Base-by-base conservation (phyloP, 2,888 invertebrate species). In the Coecobrya sp. region DNA sequence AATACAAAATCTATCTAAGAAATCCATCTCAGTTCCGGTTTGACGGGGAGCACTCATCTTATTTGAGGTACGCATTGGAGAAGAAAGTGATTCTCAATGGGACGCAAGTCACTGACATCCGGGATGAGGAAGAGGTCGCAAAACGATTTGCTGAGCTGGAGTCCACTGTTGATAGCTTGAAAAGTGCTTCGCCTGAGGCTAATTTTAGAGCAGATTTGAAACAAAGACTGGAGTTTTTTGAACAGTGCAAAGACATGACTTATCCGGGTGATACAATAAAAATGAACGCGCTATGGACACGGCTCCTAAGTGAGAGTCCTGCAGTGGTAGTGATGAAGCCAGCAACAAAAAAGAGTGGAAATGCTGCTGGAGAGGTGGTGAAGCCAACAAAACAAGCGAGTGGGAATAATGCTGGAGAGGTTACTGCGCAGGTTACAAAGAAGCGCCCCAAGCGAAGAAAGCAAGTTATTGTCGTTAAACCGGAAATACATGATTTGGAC, bases 41-140 rank as follows among this genome's bases (percentile, higher is more conserved):
- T 84, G 42, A 30, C 0, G 68, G 45, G 13, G 45, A 36, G 11
- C 13, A 22, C 2, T 68, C 68, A 1, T 19, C 73, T 5, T 73
- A 86, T 30, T 5, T 49, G 27, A 30, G 0, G 49, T 86, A 19
- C 25, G 25, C 73, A 4, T 8, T n/a, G n/a, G 42, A 16, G 2
- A 11, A 19, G 25, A 86, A 70, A n/a, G 86, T 86, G 0, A 13
- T 52, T n/a, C 11, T 52, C 0, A 52, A 52, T 22, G 86, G 70
- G 36, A 27, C 30, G 16, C 19, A 45, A 5, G 49, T 30, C 30
- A 2, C 5, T 11, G 19, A 27, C 11, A 4, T 19, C 0, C 65
- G 65, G 8, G 27, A 65, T 27, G n/a, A 22, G 19, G 22, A 2
- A 19, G 22, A 59, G 59, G 1, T n/a, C 11, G 19, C 7, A 8